Evolutionary conservation across 2,113 vertebrate genomes (phyloP), one percentile per base, ranked within the genome.

Genomic region (Chloropsis cyanopogon): DNA sequence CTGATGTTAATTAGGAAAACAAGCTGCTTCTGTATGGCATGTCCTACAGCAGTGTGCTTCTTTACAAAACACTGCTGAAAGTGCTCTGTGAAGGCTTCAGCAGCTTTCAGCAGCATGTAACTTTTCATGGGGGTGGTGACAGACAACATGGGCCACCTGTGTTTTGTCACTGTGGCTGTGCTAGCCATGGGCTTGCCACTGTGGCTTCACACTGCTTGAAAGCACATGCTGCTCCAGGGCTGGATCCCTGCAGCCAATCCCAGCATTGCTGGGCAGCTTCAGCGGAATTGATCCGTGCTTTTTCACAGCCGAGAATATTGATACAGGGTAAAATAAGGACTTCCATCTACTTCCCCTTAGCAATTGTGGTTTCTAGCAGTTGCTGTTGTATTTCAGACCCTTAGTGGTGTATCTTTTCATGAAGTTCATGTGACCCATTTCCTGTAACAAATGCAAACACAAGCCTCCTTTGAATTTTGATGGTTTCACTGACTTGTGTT

Each of bases 101-200:
- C 8, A 52, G 52, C 72, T 86, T 83, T 86, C 41, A 86, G 56
- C 49, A 61, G 2, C 13, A 5, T 2, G 0, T 33, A 70, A 24
- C 56, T 41, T 75, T 66, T 37, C 11, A 2, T 22, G 25, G 11
- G 41, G 41, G 14, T 41, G 41, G 14, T 41, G 41, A 25, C 42
- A 17, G 63, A 7, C 25, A 41, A 33, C 1, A 3, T 4, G 15
- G 20, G 31, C 49, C 16, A 1, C 8, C 2, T 2, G 0, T 69
- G 23, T 28, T 78, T 41, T 83, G 20, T 59, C 22, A 3, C 3
- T 64, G 14, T 35, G 29, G 56, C 56, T 54, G 12, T 28, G 33
- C 28, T 33, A 23, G 31, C 16, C 28, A 3, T 0, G 6, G 73
- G 17, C 35, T 84, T 31, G 11, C 47, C 33, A 15, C 0, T 46